Evolutionary conservation across 1,140 invertebrate species (phyloP).

Genomic region (Marisa cornuarietis): DNA sequence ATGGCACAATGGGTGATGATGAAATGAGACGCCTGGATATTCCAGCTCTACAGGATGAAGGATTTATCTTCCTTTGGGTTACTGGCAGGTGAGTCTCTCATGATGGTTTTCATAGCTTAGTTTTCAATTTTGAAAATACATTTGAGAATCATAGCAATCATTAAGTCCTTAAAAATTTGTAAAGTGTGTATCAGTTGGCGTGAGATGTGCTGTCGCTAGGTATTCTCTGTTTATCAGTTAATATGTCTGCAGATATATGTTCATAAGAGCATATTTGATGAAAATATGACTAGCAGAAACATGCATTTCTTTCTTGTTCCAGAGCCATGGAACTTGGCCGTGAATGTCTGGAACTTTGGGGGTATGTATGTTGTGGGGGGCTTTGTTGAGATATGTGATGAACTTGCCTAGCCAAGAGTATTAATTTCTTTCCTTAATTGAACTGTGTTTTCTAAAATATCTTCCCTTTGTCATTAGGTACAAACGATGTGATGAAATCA

Average conservation of each 20-base stretch:
- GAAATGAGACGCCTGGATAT: slow-evolving; percentile 96
- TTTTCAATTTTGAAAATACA: no score
- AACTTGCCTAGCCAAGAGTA: no score
- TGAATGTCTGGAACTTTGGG: slow-evolving; percentile 65
- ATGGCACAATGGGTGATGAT: slow-evolving; percentile 99
- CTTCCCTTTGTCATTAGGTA: slow-evolving; percentile 85
- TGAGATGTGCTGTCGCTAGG: no score
- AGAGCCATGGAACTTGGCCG: slow-evolving; percentile 95
- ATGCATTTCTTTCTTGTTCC: slow-evolving; percentile 41
- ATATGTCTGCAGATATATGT: no score
- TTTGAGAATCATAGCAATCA: no score
- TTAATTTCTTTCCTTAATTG: background rate
- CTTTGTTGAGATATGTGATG: no score
- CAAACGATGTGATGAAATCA: slow-evolving; percentile 94
- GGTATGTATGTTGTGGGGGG: slow-evolving; percentile 42
- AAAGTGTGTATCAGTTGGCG: no score
- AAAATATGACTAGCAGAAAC: background rate
- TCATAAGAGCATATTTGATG: no score
- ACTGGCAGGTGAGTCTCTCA: slow-evolving; percentile 78
- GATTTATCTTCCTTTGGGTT: slow-evolving; percentile 97
- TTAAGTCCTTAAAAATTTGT: no score
- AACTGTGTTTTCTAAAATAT: background rate
- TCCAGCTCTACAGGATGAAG: slow-evolving; percentile 91
- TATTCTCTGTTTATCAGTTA: no score
- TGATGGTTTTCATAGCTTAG: no score